phyloP scores from a whole-genome alignment of 2,888 invertebrate species.

The Dioctria linearis region DNA sequence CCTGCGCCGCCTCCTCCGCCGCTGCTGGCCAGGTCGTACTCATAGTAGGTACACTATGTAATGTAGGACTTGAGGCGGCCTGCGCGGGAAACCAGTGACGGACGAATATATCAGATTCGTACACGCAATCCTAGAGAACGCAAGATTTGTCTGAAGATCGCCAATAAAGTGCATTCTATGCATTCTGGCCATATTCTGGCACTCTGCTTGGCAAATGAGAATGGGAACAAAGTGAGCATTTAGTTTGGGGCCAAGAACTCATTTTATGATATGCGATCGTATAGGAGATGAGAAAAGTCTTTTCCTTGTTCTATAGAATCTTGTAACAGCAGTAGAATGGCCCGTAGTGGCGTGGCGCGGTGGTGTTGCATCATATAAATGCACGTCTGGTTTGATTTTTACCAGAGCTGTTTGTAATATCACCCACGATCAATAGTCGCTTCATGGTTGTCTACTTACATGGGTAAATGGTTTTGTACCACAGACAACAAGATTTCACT shows the following conservation, averaged over 20 bases:
- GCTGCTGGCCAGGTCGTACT: no score
- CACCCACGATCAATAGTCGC: constrained; percentile 48
- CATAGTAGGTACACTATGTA: no score
- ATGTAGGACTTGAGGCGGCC: not conserved
- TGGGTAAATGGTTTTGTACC: constrained; percentile 38
- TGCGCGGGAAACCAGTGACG: constrained; percentile 30
- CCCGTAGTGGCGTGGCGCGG: not conserved
- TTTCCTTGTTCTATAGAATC: constrained; percentile 15
- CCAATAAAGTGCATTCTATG: constrained; percentile 47
- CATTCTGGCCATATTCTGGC: constrained; percentile 43
- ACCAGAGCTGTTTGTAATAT: constrained; percentile 38
- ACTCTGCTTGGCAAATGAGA: constrained; percentile 33
- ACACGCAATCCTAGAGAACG: constrained; percentile 47
- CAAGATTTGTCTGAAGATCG: constrained; percentile 48
- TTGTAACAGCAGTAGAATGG: not conserved
- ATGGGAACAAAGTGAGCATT: constrained; percentile 49
- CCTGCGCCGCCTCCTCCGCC: not conserved
- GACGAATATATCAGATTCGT: constrained; percentile 46
- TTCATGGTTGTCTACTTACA: constrained; percentile 13
- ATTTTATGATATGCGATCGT: constrained; percentile 55
- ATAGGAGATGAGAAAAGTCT: constrained; percentile 44
- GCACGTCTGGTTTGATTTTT: constrained; percentile 34
- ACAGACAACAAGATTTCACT: constrained; percentile 21
- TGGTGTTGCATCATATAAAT: constrained; percentile 29
- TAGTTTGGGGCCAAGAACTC: constrained; percentile 48